Evolutionary conservation across 2,113 vertebrate species (phyloP).

Genomic region (Salvelinus alpinus): DNA sequence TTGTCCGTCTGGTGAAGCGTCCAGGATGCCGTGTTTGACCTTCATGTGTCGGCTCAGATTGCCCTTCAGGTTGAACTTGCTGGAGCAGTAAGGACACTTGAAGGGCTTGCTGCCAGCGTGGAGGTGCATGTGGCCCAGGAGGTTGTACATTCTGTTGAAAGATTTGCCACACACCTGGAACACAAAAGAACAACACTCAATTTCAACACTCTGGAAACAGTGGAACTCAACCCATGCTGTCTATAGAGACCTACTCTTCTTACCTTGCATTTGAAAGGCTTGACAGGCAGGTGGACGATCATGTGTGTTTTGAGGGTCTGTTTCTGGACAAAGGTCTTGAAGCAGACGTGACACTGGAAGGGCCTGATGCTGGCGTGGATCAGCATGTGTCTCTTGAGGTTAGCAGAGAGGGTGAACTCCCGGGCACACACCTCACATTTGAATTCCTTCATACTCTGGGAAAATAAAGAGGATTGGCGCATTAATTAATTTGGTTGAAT

Average conservation of each 20-base stretch:
- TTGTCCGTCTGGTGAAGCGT: conserved; percentile 89
- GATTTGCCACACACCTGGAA: conserved; percentile 94
- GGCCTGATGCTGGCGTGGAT: conserved; percentile 97
- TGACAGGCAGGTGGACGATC: conserved; percentile 97
- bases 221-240: neutral
- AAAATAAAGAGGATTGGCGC: conserved; percentile 20
- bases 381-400: conserved; percentile 98
- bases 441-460: conserved; percentile 96
- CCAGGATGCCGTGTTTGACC: conserved; percentile 97
- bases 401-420: conserved; percentile 97
- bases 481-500: conserved; percentile 34
- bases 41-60: conserved; percentile 99
- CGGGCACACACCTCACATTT: conserved; percentile 96
- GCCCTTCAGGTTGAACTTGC: conserved; percentile 99
- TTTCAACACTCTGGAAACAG: neutral
- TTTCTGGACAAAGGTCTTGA: conserved; percentile 99
- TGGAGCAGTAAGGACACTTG: conserved; percentile 98
- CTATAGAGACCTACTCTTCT: conserved; percentile 10
- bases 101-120: conserved; percentile 98
- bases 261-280: conserved; percentile 99
- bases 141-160: conserved; percentile 99
- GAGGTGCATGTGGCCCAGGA: conserved; percentile 98
- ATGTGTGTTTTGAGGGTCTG: conserved; percentile 99
- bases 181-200: neutral
- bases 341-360: conserved; percentile 99